Evolutionary conservation across 92 coral and sea anemone species (phyloP).

Genomic region (Porites rus): DNA sequence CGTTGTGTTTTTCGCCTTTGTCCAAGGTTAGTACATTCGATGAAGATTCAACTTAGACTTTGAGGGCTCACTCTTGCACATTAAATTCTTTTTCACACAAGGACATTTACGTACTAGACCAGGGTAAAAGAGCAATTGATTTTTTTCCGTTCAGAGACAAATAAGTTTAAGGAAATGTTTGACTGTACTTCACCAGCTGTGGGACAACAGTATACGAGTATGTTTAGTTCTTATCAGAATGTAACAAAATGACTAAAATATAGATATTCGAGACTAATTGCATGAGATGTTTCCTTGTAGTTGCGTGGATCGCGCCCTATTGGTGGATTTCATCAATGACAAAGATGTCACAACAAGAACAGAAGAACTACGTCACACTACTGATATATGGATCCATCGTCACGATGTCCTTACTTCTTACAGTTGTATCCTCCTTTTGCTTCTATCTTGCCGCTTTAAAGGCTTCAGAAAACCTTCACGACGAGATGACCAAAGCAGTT

Average conservation of each 20-base stretch:
- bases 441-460: slow-evolving; percentile 20
- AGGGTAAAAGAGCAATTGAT: no score
- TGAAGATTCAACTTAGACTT: no score
- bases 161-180: no score
- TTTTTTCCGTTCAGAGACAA: no score
- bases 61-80: no score
- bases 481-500: slow-evolving; percentile 30
- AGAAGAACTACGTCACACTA: slow-evolving; percentile 15
- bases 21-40: neutral
- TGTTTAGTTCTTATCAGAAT: neutral
- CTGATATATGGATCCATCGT: slow-evolving; percentile 34
- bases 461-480: slow-evolving; percentile 37
- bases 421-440: slow-evolving; percentile 14
- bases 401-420: neutral
- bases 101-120: no score
- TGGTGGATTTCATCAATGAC: slow-evolving; percentile 40
- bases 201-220: no score
- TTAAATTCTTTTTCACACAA: no score
- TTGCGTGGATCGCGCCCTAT: slow-evolving; percentile 20
- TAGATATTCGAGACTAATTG: neutral
- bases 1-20: slow-evolving; percentile 1
- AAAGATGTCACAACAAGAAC: slow-evolving; percentile 26
- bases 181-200: no score
- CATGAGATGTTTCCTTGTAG: neutral
- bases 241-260: no score